Evolutionary conservation across 2,113 vertebrate species (phyloP).

Genomic region (Grammomys dolichurus): DNA sequence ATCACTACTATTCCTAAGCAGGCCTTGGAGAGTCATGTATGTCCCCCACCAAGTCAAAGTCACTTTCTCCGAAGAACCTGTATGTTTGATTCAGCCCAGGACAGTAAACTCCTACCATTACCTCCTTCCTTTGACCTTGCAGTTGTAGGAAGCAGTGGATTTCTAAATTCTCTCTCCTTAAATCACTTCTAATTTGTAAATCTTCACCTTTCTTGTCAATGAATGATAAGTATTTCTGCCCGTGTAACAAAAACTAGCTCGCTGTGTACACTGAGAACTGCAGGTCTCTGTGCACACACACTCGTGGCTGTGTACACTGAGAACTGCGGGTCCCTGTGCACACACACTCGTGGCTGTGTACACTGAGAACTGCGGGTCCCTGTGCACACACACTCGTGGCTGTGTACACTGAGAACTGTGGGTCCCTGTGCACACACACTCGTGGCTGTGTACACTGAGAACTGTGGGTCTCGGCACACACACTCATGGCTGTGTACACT

Average conservation of each 20-base stretch:
- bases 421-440: no score
- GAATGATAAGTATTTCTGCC: not conserved
- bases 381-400: no score
- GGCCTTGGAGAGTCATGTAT: not conserved
- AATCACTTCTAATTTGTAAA: not conserved
- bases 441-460: no score
- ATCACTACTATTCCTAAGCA: not conserved
- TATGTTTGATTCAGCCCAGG: constrained; percentile 22
- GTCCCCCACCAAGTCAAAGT: constrained; percentile 21
- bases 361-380: no score
- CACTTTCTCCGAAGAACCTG: constrained; percentile 31
- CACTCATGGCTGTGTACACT: no score
- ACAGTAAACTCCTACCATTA: not conserved
- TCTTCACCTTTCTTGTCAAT: constrained; percentile 31
- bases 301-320: no score
- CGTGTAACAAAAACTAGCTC: not conserved
- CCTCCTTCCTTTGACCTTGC: not conserved
- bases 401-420: no score
- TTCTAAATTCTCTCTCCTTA: constrained; percentile 27
- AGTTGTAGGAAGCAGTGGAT: constrained; percentile 24
- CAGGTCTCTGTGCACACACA: not conserved
- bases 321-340: no score
- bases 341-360: no score
- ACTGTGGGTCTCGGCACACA: no score
- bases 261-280: not conserved